These are phyloP conservation scores for Pasiphila rectangulata DNA, from an alignment of 2,888 invertebrate genomes.

Conservation along the genomic window DNA sequence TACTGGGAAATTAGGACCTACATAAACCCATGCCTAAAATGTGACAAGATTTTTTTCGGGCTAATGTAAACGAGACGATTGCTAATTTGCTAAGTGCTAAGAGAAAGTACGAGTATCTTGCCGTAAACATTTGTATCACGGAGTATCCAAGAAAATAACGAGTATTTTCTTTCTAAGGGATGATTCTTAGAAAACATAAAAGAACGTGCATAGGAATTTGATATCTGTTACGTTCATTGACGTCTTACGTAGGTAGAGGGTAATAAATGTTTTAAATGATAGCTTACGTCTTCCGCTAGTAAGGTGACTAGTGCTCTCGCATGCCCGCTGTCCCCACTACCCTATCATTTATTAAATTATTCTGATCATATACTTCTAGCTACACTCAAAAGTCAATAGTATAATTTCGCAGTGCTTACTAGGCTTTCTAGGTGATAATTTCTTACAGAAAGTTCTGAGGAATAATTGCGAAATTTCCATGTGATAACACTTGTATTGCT, in stretches of 20 bases:
- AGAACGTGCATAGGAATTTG: background rate
- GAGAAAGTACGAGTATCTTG: constrained; percentile 1
- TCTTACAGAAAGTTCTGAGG: too few species aligned
- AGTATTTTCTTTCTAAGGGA: background rate
- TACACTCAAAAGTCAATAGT: too few species aligned
- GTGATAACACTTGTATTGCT: constrained; percentile 8
- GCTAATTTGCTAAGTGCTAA: constrained; percentile 13
- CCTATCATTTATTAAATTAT: too few species aligned
- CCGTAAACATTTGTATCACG: background rate
- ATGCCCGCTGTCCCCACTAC: too few species aligned
- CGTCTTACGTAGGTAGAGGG: too few species aligned
- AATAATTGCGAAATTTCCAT: constrained; percentile 4
- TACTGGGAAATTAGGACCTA: constrained; percentile 29
- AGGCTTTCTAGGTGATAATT: too few species aligned
- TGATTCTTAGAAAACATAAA: background rate
- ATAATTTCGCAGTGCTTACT: too few species aligned
- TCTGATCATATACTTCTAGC: too few species aligned
- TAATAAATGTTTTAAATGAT: too few species aligned
- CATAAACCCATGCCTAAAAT: constrained; percentile 25
- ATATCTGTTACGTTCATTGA: too few species aligned
- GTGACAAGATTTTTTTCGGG: constrained; percentile 17
- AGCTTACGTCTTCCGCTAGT: too few species aligned
- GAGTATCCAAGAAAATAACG: background rate
- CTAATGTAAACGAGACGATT: constrained; percentile 10
- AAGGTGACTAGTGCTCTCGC: too few species aligned